Base-by-base conservation (phyloP, 1,140 invertebrate species). In the Stenopsyche tienmushanensis region DNA sequence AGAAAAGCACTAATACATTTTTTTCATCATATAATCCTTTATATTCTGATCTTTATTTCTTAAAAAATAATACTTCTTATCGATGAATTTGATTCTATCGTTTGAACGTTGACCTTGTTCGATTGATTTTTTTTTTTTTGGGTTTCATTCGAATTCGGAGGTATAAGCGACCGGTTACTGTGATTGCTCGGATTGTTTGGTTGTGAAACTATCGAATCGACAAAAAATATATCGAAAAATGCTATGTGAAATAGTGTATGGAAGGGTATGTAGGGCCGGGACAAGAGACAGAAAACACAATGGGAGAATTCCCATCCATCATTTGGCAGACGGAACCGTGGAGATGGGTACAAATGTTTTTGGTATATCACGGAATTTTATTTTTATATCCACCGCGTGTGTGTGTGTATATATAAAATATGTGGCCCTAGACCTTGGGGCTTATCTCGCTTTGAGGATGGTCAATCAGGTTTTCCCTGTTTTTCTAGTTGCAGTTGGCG, bases 221-320 rank as follows among this genome's bases (percentile, higher is more conserved):
- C 13, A 57, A 57, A 57, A 42, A 7, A 57, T 39, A n/a, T 21
- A 57, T 42, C 18, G 54, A 21, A 18, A 42, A 57, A 39, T 21
- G 54, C 5, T 34, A 34, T 34, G 29, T 34, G 29, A 34, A 34
- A 34, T 34, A 5, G n/a, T n/a, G 29, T 34, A 34, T 34, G 13
- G 29, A 34, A 39, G 29, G 10, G 39, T 34, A n/a, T 3, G 21
- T 20, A 57, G 54, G 53, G 57, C 50, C 59, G 64, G 50, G 64
- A 66, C 64, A 66, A 66, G 64, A 66, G 64, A 66, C 64, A 66
- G 55, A 23, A 29, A 24, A 25, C 45, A 66, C 64, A 66, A 66
- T 66, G 57, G 64, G 29, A 54, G 1, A 53, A 54, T 52, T 60
- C 64, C 64, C 57, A 66, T 66, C 59, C 64, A 66, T 66, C 64